A percentile compares a stretch with the other conserved stretches of the same genome.
Evolutionary conservation across 2,888 invertebrate genomes (phyloP).

Genomic region (Nycteola revayana): DNA sequence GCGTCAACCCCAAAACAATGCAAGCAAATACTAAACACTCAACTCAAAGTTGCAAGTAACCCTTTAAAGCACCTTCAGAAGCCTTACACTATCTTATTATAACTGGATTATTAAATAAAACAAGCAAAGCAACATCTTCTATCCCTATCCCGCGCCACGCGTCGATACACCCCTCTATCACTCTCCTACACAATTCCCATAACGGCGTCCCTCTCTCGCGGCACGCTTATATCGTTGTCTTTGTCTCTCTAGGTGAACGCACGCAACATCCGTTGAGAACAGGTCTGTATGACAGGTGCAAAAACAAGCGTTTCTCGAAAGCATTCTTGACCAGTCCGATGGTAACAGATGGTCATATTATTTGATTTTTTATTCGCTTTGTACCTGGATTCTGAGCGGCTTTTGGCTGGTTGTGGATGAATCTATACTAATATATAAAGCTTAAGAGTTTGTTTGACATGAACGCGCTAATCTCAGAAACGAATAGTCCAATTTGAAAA

Average conservation of each 20-base stretch:
- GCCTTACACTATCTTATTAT: conserved; percentile 49
- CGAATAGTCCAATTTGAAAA: too few relatives aligned
- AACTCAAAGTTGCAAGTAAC: conserved; percentile 27
- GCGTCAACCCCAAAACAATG: too few relatives aligned
- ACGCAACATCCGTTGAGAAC: conserved; percentile 66
- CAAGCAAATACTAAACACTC: not conserved
- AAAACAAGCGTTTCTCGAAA: conserved; percentile 47
- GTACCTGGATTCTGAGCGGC: not conserved
- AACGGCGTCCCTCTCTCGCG: conserved; percentile 29
- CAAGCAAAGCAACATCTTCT: conserved; percentile 21
- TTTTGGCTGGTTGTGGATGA: too few relatives aligned
- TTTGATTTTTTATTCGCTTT: conserved; percentile 1
- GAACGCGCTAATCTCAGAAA: too few relatives aligned
- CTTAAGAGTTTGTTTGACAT: too few relatives aligned
- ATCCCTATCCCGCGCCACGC: conserved; percentile 60
- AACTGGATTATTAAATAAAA: conserved; percentile 64
- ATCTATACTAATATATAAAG: too few relatives aligned
- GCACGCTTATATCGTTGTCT: conserved; percentile 53
- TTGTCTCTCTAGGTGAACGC: conserved; percentile 57
- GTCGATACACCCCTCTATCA: conserved; percentile 41
- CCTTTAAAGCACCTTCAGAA: conserved; percentile 36
- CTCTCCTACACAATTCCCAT: not conserved
- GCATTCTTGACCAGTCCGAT: conserved; percentile 53
- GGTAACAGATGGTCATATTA: conserved; percentile 29
- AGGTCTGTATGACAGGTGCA: conserved; percentile 69